phyloP scores from a whole-genome alignment of 2,113 vertebrate species.

The Nothocercus julius region DNA sequence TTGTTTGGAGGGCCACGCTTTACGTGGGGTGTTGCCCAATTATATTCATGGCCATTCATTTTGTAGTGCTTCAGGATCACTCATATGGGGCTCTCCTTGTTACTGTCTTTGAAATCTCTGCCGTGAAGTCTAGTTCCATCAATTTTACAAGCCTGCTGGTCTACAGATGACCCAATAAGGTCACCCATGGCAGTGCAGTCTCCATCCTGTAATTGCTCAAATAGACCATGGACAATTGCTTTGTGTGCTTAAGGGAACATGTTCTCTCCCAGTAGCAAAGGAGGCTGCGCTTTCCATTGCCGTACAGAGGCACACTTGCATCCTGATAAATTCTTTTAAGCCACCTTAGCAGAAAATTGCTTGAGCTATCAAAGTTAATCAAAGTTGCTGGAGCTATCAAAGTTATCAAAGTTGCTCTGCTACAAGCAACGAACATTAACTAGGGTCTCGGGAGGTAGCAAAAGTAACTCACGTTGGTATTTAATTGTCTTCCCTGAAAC shows the following conservation, averaged over 20 bases:
- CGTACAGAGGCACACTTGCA: background rate
- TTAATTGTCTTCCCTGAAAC: constrained; percentile 22
- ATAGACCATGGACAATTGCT: background rate
- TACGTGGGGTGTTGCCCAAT: constrained; percentile 13
- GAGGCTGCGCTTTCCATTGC: background rate
- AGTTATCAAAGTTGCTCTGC: background rate
- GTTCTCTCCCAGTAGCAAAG: background rate
- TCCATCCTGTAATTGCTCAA: background rate
- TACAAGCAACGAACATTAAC: background rate
- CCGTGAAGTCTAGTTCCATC: constrained; percentile 46
- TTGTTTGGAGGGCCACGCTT: background rate
- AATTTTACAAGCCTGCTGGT: constrained; percentile 52
- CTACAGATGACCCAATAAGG: constrained; percentile 59
- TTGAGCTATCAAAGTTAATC: background rate
- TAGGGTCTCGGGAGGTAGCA: background rate
- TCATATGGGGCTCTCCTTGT: constrained; percentile 52
- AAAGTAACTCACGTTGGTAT: background rate
- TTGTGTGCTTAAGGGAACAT: background rate
- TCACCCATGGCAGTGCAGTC: constrained; percentile 6
- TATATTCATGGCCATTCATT: constrained; percentile 38
- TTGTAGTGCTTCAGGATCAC: constrained; percentile 37
- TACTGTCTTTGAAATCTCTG: constrained; percentile 51
- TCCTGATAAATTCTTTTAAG: background rate
- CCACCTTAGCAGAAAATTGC: background rate
- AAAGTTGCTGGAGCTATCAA: background rate